Evolutionary conservation across 2,888 invertebrate species (phyloP).

Genomic region (Monoplex corrugatus): DNA sequence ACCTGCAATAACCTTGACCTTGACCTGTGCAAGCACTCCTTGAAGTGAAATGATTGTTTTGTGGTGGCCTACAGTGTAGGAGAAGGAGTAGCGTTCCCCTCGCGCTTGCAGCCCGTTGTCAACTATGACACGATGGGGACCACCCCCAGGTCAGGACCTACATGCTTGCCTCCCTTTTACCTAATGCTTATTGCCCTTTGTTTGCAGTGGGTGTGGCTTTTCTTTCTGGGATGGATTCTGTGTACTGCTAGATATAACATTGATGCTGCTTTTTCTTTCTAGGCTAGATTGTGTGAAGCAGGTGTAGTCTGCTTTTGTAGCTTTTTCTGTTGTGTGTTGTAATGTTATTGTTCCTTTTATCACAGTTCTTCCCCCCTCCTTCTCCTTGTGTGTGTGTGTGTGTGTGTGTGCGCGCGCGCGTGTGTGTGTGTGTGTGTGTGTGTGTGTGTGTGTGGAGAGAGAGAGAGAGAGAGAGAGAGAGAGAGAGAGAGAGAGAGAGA

Average conservation of each 20-base stretch:
- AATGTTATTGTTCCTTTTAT: not conserved
- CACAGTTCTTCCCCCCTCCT: not conserved
- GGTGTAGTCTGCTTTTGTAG: not conserved
- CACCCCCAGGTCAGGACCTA: slow-evolving; percentile 67
- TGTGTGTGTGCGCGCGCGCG: not conserved
- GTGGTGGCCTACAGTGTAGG: slow-evolving; percentile 86
- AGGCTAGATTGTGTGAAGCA: not conserved
- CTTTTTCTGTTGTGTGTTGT: not conserved
- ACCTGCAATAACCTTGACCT: not conserved
- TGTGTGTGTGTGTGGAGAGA: not conserved
- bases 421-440: not conserved
- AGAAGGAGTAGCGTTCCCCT: slow-evolving; percentile 93
- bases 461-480: no score
- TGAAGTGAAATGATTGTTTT: no score
- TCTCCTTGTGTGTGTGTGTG: not conserved
- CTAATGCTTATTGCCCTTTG: not conserved
- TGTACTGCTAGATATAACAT: no score
- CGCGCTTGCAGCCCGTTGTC: slow-evolving; percentile 88
- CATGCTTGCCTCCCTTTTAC: not conserved
- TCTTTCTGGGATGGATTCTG: not conserved
- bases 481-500: no score
- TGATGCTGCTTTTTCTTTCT: not conserved
- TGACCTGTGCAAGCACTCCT: not conserved
- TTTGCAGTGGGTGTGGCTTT: no score
- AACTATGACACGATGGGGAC: slow-evolving; percentile 93